Percentiles rank a stretch among this genome's conserved stretches.
Conservation (phyloP, 2,888 invertebrate genomes). For the Xanthostigma xanthostigma region DNA sequence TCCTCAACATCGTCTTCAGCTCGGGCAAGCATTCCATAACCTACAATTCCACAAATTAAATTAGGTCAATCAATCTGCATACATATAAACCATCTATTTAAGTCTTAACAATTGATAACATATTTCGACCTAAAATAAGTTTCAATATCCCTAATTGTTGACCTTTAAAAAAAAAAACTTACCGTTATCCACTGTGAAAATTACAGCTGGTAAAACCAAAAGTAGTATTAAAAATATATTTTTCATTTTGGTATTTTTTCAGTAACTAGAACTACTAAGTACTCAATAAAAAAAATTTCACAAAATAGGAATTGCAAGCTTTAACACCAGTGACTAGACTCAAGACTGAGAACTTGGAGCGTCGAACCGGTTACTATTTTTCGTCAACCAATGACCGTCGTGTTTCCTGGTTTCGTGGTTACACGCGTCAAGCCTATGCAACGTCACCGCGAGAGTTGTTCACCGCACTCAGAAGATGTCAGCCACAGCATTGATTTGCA, state of each 20-base stretch:
- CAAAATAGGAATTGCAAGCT: too few relatives aligned
- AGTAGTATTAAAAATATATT: slow-evolving; percentile 46
- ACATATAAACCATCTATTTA: background rate
- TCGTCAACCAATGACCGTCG: too few relatives aligned
- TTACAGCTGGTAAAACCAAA: slow-evolving; percentile 53
- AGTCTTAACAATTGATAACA: background rate
- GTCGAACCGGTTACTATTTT: too few relatives aligned
- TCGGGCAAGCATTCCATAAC: slow-evolving; percentile 35
- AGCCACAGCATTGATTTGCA: too few relatives aligned
- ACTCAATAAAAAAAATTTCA: too few relatives aligned
- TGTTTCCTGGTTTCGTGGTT: too few relatives aligned
- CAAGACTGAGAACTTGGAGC: too few relatives aligned
- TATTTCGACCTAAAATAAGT: too few relatives aligned
- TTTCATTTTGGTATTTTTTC: slow-evolving; percentile 47
- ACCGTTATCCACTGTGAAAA: slow-evolving; percentile 58
- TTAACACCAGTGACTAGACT: too few relatives aligned
- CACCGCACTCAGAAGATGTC: too few relatives aligned
- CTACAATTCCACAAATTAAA: slow-evolving; percentile 21
- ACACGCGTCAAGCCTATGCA: too few relatives aligned
- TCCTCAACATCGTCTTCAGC: slow-evolving; percentile 55
- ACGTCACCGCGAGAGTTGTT: too few relatives aligned
- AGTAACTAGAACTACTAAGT: slow-evolving; percentile 2
- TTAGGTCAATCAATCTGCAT: background rate
- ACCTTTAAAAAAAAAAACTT: slow-evolving; percentile 30
- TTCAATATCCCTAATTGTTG: background rate